Conservation (phyloP, 2,797 vertebrate genomes). For the Clarias fuscus region DNA sequence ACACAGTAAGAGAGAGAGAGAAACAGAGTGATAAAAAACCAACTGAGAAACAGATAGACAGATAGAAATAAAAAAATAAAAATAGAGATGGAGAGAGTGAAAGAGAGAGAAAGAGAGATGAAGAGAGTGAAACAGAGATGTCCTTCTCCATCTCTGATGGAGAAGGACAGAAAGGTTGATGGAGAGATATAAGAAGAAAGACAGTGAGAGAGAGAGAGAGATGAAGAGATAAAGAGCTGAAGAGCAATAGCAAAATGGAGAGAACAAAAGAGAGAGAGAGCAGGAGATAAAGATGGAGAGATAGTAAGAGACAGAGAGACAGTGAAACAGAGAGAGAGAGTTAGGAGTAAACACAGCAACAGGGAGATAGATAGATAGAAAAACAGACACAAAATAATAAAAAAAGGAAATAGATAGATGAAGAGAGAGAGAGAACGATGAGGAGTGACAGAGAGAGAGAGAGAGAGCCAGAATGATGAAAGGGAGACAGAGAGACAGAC, state of each 20-base stretch:
- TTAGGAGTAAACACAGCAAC: conserved; percentile 22
- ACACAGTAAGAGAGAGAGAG: conserved; percentile 15
- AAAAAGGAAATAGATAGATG: neutral
- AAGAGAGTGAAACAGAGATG: neutral
- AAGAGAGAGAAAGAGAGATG: neutral
- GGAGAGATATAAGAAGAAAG: conserved; percentile 2
- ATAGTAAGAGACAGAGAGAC: neutral
- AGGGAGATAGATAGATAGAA: neutral
- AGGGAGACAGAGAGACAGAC: neutral
- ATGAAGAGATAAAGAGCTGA: neutral
- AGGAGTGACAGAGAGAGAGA: neutral
- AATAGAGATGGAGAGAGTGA: conserved; percentile 28
- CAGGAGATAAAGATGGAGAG: conserved; percentile 1
- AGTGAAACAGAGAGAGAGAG: neutral
- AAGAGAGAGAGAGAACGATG: neutral
- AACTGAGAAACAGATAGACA: neutral
- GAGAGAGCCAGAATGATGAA: neutral
- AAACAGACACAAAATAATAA: neutral
- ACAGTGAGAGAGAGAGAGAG: too few relatives aligned
- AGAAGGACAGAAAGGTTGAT: neutral
- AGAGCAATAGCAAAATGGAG: neutral
- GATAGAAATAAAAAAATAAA: too few relatives aligned
- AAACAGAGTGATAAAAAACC: neutral
- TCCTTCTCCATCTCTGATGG: too few relatives aligned
- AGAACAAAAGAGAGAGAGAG: neutral